Conservation (phyloP, 2,888 invertebrate genomes). For the Protula sp. region DNA sequence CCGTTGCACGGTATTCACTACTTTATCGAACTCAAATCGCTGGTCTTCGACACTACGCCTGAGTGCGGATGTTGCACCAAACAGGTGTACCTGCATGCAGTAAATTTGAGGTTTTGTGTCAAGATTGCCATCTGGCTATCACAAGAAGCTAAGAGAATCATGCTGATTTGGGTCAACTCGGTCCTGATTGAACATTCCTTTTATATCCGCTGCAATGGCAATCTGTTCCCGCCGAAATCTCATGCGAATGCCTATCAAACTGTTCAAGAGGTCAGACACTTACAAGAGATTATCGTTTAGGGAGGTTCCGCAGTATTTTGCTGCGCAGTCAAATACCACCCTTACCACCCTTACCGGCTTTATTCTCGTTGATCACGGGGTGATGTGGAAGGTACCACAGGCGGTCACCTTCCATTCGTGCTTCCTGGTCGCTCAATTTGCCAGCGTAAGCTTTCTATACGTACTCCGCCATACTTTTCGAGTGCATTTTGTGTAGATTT, state of each 20-base stretch:
- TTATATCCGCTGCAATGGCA: background rate
- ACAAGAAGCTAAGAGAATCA: background rate
- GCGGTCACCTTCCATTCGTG: too few species aligned
- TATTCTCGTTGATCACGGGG: background rate
- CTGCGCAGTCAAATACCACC: background rate
- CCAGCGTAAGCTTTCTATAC: background rate
- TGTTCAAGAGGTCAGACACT: background rate
- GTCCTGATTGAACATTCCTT: background rate
- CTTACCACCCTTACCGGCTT: background rate
- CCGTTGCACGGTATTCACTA: background rate
- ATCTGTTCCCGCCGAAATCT: background rate
- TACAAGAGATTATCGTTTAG: background rate
- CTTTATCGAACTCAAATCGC: background rate
- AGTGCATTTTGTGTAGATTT: too few species aligned
- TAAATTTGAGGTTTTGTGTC: background rate
- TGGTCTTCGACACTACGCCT: background rate
- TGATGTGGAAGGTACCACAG: too few species aligned
- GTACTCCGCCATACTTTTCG: background rate
- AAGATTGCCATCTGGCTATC: background rate
- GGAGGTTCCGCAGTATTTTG: background rate
- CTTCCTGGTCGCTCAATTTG: background rate
- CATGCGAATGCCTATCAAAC: background rate
- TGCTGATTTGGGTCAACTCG: background rate
- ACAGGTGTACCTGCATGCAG: background rate
- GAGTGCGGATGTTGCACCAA: background rate